phyloP scores from a whole-genome alignment of 2,888 invertebrate species.

The Drosophila stalkeri region DNA sequence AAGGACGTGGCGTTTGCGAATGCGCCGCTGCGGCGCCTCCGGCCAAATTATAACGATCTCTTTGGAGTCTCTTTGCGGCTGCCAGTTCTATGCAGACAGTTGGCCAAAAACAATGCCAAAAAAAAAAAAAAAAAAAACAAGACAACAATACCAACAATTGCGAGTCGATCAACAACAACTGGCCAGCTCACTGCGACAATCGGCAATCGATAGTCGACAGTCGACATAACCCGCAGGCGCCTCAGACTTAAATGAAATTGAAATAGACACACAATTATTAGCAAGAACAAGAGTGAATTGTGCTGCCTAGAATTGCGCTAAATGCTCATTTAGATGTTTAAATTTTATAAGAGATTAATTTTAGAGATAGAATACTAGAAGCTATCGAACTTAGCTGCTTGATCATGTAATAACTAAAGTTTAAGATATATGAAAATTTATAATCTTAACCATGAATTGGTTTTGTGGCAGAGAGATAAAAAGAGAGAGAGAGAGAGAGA shows the following conservation, averaged over 20 bases:
- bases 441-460: background rate
- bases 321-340: slow-evolving; percentile 31
- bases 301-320: background rate
- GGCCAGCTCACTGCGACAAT: slow-evolving; percentile 51
- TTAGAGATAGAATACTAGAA: background rate
- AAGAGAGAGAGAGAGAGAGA: too few relatives aligned
- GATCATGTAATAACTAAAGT: background rate
- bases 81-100: slow-evolving; percentile 55
- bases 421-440: too few relatives aligned
- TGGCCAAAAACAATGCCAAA: slow-evolving; percentile 63
- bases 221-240: slow-evolving; percentile 70
- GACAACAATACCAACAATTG: slow-evolving; percentile 15
- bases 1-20: slow-evolving; percentile 75
- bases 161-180: slow-evolving; percentile 41
- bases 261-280: slow-evolving; percentile 74
- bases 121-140: too few relatives aligned
- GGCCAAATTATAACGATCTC: slow-evolving; percentile 76
- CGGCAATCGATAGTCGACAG: slow-evolving; percentile 56
- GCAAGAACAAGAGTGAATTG: slow-evolving; percentile 23
- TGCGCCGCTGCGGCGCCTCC: slow-evolving; percentile 77
- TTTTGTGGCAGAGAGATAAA: background rate
- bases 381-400: background rate
- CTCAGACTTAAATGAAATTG: slow-evolving; percentile 72
- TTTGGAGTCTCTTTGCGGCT: slow-evolving; percentile 51
- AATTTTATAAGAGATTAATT: background rate